Base-by-base conservation (phyloP, 2,797 vertebrate species). In the Morus bassanus region DNA sequence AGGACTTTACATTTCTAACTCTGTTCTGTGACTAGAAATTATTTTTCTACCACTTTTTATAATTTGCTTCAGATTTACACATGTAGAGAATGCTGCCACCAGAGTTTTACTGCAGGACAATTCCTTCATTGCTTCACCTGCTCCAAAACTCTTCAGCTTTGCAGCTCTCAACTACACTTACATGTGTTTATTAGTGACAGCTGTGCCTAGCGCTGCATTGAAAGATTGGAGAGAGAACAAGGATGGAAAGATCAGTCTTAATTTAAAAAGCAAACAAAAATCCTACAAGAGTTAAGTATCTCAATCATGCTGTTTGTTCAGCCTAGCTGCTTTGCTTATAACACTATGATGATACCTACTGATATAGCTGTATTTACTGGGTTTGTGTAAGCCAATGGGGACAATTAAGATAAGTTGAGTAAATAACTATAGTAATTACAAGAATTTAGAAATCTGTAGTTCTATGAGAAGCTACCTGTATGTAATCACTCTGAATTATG, bases 341-440 rank as follows among this genome's bases (percentile, higher is more conserved):
- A 51, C 54, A 3, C 45, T 39, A 9, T 2, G 45, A 88, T 93
- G 80, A 27, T 88, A 25, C 86, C 80, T 45, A 28, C 85, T 56
- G 91, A 97, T 93, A 95, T 93, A 95, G 78, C 68, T 63, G 54
- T 59, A 63, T 76, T 94, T 92, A 79, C 88, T 56, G 74, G 69
- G 24, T 11, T 80, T 91, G 84, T 73, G 74, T 17, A 69, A 79
- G 50, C 84, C 69, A 67, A 91, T 45, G 80, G 93, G 59, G 35
- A 65, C 90, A 96, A 95, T 95, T 95, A 95, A 93, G 94, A 94
- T 95, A 95, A 93, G 31, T 11, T 85, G 91, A 88, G 73, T 88
- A 95, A 95, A 94, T 88, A 93, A n/a, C 7, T 21, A 37, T 7
- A 67, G 48, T 51, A 72, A 91, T 91, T 57, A 82, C 59, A 91